A percentile compares a stretch with the other conserved stretches of the same genome.
phyloP scores from a whole-genome alignment of 2,113 vertebrate genomes.

The Aleadryas rufinucha region DNA sequence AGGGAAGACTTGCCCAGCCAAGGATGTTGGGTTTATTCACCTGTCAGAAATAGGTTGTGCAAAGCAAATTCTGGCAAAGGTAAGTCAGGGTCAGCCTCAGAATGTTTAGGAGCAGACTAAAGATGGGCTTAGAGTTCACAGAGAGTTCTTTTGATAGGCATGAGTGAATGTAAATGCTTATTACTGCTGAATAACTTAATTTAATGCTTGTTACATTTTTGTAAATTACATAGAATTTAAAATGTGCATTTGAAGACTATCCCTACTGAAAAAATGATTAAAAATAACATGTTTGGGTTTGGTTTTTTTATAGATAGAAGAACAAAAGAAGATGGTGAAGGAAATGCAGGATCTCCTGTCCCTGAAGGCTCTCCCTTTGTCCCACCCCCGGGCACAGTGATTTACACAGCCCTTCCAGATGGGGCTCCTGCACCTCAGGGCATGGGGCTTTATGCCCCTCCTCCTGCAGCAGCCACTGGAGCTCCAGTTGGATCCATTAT shows the following conservation, averaged over 20 bases:
- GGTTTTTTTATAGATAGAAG: neutral
- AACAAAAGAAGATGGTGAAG: conserved; percentile 17
- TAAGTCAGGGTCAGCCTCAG: neutral
- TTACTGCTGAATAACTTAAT: neutral
- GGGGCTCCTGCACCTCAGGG: conserved; percentile 74
- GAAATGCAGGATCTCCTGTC: conserved; percentile 49
- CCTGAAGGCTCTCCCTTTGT: conserved; percentile 44
- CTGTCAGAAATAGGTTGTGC: conserved; percentile 30
- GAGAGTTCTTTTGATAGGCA: neutral
- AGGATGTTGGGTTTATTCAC: conserved; percentile 76
- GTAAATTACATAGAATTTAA: neutral
- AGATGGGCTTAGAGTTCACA: neutral
- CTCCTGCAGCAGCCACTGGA: conserved; percentile 55
- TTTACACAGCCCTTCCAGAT: conserved; percentile 77
- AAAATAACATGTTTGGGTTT: neutral
- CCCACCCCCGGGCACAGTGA: conserved; percentile 68
- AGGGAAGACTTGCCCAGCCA: conserved; percentile 7
- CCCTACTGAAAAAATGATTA: neutral
- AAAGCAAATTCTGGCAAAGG: conserved; percentile 57
- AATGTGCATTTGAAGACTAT: neutral
- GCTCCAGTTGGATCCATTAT: conserved; percentile 66
- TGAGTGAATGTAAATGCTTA: neutral
- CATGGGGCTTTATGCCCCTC: conserved; percentile 67
- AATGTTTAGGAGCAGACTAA: neutral
- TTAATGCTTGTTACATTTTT: neutral